Conservation (phyloP, 2,888 invertebrate genomes). For the Calliopum simillimum region DNA sequence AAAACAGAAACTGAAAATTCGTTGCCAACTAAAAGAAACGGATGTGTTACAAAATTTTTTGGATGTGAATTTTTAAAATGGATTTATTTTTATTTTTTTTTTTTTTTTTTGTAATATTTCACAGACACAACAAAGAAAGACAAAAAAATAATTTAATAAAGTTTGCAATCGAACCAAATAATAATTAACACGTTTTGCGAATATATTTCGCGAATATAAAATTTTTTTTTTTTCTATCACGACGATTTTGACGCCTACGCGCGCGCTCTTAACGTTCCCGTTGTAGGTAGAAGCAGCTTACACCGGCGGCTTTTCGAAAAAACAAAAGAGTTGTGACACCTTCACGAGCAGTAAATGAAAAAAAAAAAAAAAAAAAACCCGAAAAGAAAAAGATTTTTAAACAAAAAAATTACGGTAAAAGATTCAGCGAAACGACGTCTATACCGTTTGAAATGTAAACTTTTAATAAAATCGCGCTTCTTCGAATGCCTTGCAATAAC, state of each 20-base stretch:
- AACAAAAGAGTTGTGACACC: background rate
- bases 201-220: conserved; percentile 29
- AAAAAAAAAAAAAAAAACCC: conserved; percentile 4
- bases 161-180: background rate
- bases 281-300: background rate
- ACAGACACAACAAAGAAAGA: background rate
- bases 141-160: background rate
- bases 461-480: conserved; percentile 60
- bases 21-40: background rate
- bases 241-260: conserved; percentile 7
- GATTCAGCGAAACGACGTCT: conserved; percentile 55
- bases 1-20: background rate
- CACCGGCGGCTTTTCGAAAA: background rate
- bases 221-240: conserved; percentile 23
- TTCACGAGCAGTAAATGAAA: background rate
- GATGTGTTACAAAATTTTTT: conserved; percentile 2
- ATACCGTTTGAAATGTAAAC: conserved; percentile 61
- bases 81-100: too few relatives aligned
- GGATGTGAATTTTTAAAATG: background rate
- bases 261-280: too few relatives aligned
- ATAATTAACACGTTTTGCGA: conserved; percentile 35
- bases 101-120: background rate
- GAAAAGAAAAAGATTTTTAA: background rate
- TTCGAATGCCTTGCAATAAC: conserved; percentile 24
- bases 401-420: background rate